Evolutionary conservation across 2,113 vertebrate species (phyloP), one percentile per base, ranked within the genome.

Genomic region (Megaceryle maxima): DNA sequence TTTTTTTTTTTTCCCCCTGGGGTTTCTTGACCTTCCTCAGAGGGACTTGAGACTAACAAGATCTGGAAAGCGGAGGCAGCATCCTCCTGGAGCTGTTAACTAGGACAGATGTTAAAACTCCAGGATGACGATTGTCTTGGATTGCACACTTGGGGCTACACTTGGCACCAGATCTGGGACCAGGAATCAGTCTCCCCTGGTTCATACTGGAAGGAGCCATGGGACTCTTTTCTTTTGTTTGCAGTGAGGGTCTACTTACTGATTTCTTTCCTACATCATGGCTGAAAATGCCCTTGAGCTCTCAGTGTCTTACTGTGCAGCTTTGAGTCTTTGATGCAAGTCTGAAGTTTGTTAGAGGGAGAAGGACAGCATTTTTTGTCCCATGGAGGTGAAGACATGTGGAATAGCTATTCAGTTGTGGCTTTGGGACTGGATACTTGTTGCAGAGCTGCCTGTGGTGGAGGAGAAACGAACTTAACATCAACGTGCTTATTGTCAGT

Each of bases 291-390:
- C 7, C 8, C 12, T 43, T 53, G n/a, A 82, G 26, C 16, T 72
- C 33, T 72, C 35, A 43, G 68, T 39, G 67, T 24, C 22, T 76
- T 64, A 16, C 11, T 70, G 16, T 6, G 31, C 25, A 39, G 24
- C 20, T 78, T 35, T 55, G 28, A 60, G n/a, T 22, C 43, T 76
- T 51, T 51, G 37, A n/a, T 56, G 2, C 5, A 73, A 66, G 24
- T 63, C 19, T 56, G 26, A 37, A 66, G 50, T 69, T 80, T 74
- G 20, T 44, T 60, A n/a, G 3, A 48, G 39, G 50, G 33, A 83
- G 6, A 22, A 60, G 46, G 8, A 21, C 2, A 75, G 22, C 0
- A 0, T 0, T 35, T 73, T 73, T 56, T 48, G 13, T 69, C 43
- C 28, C 5, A 7, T 20, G 21, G 46, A 25, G 33, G 35, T 17